Conservation (phyloP, 2,888 invertebrate species). For the Drosophila infuscata region DNA sequence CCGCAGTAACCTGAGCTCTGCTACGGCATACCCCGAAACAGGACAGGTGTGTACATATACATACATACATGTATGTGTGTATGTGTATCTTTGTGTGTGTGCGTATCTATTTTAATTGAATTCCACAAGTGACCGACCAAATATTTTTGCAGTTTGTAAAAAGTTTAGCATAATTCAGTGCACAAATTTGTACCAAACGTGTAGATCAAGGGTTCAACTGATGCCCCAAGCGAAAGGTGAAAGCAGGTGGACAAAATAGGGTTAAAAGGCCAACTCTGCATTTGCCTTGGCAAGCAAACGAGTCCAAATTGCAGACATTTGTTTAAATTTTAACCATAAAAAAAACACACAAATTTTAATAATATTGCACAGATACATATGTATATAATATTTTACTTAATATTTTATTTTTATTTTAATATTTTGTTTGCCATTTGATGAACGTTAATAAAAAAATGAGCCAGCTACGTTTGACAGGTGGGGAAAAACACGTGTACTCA, state of each 20-base stretch:
- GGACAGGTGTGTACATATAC: neutral
- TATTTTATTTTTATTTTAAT: no score
- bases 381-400: neutral
- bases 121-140: constrained; percentile 55
- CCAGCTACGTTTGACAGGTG: no score
- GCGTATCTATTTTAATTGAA: constrained; percentile 70
- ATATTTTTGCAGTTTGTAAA: constrained; percentile 59
- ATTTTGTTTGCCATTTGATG: neutral
- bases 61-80: neutral
- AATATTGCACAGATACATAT: neutral
- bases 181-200: constrained; percentile 15
- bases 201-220: constrained; percentile 10
- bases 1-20: constrained; percentile 55
- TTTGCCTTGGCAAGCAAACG: neutral
- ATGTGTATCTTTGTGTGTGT: constrained; percentile 2
- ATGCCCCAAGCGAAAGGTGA: neutral
- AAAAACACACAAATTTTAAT: neutral
- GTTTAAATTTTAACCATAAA: neutral
- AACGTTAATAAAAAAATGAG: neutral
- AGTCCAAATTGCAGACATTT: neutral
- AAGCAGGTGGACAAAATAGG: neutral
- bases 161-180: constrained; percentile 59
- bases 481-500: neutral
- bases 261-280: neutral
- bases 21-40: neutral